phyloP scores from a whole-genome alignment of 2,113 vertebrate genomes.

The Bothrops jararaca region DNA sequence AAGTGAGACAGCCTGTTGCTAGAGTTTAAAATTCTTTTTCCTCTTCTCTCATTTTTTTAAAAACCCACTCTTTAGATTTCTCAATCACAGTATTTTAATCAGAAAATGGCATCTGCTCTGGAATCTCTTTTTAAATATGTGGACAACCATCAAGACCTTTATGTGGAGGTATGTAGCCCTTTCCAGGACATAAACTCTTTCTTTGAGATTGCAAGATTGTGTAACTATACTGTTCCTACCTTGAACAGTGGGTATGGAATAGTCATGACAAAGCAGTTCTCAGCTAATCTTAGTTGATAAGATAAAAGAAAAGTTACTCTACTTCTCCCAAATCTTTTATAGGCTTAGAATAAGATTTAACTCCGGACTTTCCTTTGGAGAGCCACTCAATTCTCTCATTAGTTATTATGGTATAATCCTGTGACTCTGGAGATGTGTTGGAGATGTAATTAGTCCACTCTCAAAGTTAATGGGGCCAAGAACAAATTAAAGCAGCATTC shows the following conservation, averaged over 20 bases:
- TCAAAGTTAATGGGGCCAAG: not conserved
- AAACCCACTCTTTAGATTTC: slow-evolving; percentile 2
- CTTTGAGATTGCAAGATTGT: not conserved
- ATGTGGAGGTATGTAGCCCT: slow-evolving; percentile 77
- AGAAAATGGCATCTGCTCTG: slow-evolving; percentile 79
- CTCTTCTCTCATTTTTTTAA: not conserved
- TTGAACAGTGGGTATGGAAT: not conserved
- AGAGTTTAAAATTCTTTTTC: not conserved
- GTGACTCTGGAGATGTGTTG: not conserved
- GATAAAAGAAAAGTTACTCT: not conserved
- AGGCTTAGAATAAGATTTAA: not conserved
- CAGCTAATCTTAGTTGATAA: not conserved
- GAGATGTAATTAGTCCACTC: not conserved
- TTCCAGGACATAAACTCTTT: not conserved
- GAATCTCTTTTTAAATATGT: slow-evolving; percentile 83
- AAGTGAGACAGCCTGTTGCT: not conserved
- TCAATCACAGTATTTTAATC: not conserved
- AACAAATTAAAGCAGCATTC: not conserved
- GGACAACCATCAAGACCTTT: slow-evolving; percentile 88
- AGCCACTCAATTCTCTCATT: not conserved
- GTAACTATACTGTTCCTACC: not conserved
- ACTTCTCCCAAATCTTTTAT: not conserved
- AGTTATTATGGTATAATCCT: not conserved
- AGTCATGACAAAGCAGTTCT: not conserved
- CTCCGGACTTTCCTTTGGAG: not conserved